Evolutionary conservation across 2,113 vertebrate species (phyloP).

Genomic region (Suricata suricatta): DNA sequence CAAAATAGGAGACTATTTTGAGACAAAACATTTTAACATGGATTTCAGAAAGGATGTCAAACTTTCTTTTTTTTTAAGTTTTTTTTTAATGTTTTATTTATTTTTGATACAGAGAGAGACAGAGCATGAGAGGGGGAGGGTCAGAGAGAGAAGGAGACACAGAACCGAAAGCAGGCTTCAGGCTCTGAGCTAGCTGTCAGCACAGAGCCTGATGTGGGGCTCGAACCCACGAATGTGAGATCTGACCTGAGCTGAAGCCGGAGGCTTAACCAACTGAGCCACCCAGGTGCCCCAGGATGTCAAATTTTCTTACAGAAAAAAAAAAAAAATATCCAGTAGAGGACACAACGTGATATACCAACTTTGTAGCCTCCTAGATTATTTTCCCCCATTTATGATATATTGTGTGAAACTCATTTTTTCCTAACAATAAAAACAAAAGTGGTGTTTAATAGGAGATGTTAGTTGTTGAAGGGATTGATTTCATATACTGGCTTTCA

Average conservation of each 20-base stretch:
- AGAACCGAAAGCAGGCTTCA: too few relatives aligned
- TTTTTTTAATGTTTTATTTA: too few relatives aligned
- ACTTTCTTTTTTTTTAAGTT: too few relatives aligned
- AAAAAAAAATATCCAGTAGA: not conserved
- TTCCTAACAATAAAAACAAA: not conserved
- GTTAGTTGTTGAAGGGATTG: not conserved
- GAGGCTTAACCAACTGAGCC: too few relatives aligned
- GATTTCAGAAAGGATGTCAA: not conserved
- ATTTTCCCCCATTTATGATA: not conserved
- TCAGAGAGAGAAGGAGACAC: too few relatives aligned
- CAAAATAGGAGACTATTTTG: not conserved
- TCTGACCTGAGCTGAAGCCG: too few relatives aligned
- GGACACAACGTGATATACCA: not conserved
- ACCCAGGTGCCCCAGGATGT: too few relatives aligned
- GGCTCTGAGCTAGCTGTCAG: too few relatives aligned
- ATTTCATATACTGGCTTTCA: not conserved
- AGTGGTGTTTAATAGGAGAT: not conserved
- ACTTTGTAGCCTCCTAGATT: not conserved
- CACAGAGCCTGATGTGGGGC: too few relatives aligned
- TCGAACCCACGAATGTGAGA: too few relatives aligned
- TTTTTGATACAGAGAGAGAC: too few relatives aligned
- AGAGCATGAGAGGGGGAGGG: too few relatives aligned
- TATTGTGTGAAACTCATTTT: not conserved
- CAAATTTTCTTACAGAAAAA: not conserved
- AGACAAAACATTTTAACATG: not conserved